Conservation (phyloP, 2,113 vertebrate species). For the mouse (Mus musculus) region DNA sequence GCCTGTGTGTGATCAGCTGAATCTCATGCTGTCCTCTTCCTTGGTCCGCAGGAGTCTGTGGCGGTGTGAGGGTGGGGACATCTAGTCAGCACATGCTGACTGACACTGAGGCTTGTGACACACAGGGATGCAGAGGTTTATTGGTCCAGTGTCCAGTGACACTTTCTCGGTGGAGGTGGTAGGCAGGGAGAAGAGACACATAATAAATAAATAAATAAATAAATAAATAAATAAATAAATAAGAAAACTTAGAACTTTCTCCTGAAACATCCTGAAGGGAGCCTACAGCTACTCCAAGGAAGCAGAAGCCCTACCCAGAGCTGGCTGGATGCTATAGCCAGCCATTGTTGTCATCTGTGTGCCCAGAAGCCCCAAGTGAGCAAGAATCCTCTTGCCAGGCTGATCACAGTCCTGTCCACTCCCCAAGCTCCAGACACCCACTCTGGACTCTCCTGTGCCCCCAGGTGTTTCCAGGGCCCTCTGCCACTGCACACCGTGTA, state of each 20-base stretch:
- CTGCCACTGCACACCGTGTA: background rate
- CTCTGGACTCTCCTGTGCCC: background rate
- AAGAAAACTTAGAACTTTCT: background rate
- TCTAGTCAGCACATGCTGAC: background rate
- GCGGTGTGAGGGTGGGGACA: background rate
- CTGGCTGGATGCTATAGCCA: no score
- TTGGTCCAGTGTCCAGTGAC: background rate
- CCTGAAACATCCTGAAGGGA: accelerated
- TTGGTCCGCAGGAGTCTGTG: background rate
- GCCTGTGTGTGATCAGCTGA: background rate
- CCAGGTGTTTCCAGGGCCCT: background rate
- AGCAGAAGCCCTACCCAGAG: background rate
- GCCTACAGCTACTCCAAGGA: background rate
- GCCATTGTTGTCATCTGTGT: background rate
- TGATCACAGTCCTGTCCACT: background rate
- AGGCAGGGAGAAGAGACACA: background rate
- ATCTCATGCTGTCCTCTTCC: background rate
- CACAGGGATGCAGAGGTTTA: background rate
- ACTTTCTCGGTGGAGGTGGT: background rate
- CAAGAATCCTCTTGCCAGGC: background rate
- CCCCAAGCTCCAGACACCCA: background rate
- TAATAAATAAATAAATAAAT: no score
- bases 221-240: no score
- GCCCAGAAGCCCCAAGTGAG: background rate
- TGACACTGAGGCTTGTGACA: background rate